Evolutionary conservation across 2,113 vertebrate genomes (phyloP).

Genomic region (Eurypyga helias): DNA sequence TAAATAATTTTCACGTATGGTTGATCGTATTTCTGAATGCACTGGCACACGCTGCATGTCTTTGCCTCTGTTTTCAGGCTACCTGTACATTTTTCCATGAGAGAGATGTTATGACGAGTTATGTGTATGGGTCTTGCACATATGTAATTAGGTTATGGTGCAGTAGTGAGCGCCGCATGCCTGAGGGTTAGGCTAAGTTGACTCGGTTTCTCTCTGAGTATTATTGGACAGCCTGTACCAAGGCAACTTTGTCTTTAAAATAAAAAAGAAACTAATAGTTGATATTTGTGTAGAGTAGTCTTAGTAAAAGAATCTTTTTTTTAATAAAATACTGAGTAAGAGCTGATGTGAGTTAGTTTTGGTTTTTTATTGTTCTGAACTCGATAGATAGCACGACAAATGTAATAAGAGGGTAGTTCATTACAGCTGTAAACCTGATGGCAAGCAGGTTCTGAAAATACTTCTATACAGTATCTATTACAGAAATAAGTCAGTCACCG

Average conservation of each 20-base stretch:
- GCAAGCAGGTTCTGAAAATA: neutral
- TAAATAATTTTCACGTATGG: neutral
- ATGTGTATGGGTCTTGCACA: neutral
- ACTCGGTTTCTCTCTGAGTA: neutral
- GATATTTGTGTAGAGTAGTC: neutral
- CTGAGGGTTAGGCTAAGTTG: neutral
- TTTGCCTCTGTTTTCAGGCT: neutral
- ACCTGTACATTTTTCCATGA: neutral
- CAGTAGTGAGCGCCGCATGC: neutral
- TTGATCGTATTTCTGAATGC: neutral
- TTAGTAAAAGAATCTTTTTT: neutral
- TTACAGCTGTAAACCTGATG: neutral
- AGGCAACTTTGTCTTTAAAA: neutral
- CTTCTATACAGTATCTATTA: neutral
- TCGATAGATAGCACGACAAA: neutral
- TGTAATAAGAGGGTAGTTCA: neutral
- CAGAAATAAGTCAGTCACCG: neutral
- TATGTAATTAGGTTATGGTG: neutral
- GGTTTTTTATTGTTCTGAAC: neutral
- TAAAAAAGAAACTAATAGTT: neutral
- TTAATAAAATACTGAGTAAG: neutral
- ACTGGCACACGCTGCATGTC: fast-evolving
- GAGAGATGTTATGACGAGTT: neutral
- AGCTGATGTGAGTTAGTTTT: fast-evolving
- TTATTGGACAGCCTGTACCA: neutral